A percentile compares a stretch with the other conserved stretches of the same genome.
Evolutionary conservation across 2,888 invertebrate genomes (phyloP).

Genomic region (Nymphalis c-album): DNA sequence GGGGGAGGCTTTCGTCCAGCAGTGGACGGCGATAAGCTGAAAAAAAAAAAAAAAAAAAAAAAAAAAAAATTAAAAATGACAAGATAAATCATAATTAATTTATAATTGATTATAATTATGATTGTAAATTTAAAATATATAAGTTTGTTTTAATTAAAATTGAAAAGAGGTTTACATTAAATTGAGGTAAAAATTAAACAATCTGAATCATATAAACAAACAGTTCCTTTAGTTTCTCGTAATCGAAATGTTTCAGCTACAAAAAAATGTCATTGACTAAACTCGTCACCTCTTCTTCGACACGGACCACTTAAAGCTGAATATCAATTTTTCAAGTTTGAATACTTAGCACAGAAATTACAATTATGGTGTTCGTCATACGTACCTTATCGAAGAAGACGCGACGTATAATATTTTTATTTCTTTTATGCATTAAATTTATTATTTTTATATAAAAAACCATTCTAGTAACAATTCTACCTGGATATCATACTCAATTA

Average conservation of each 20-base stretch:
- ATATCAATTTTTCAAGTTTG: constrained; percentile 31
- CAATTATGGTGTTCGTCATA: constrained; percentile 57
- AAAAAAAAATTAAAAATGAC: too few relatives aligned
- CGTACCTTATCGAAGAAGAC: constrained; percentile 53
- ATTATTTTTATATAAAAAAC: constrained; percentile 71
- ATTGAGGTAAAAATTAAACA: too few relatives aligned
- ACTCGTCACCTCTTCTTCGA: constrained; percentile 54
- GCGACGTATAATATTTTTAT: constrained; percentile 52
- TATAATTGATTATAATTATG: too few relatives aligned
- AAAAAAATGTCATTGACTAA: constrained; percentile 63
- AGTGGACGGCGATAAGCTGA: too few relatives aligned
- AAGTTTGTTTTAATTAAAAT: too few relatives aligned
- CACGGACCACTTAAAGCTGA: constrained; percentile 59
- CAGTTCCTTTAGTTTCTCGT: constrained; percentile 44
- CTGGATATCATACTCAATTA: constrained; percentile 69
- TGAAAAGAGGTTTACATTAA: too few relatives aligned
- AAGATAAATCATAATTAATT: too few relatives aligned
- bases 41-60: too few relatives aligned
- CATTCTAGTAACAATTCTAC: constrained; percentile 81
- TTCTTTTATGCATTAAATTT: constrained; percentile 59
- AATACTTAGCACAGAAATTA: constrained; percentile 42
- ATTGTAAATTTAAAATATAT: too few relatives aligned
- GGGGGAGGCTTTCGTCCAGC: too few relatives aligned
- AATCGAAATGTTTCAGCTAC: constrained; percentile 69
- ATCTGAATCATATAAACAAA: background rate